A percentile compares a stretch with the other conserved stretches of the same genome.
phyloP scores from a whole-genome alignment of 2,888 invertebrate genomes.

The Nemapogon koenigi region DNA sequence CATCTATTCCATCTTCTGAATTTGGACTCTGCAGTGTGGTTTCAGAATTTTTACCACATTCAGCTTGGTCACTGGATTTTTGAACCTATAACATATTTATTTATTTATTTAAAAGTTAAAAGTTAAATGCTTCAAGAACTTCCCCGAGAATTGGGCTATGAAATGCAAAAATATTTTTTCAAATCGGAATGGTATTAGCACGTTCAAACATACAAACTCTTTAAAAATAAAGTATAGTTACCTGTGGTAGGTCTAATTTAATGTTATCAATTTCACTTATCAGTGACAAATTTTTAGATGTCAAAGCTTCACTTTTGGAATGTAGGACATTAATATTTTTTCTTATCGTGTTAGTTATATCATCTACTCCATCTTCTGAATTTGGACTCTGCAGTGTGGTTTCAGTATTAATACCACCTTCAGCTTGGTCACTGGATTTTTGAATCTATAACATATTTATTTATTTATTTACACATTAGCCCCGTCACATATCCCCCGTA shows the following conservation, averaged over 20 bases:
- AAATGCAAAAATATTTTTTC: background rate
- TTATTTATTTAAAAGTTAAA: too few relatives aligned
- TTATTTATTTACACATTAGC: too few relatives aligned
- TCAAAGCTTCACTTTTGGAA: slow-evolving; percentile 44
- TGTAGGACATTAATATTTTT: slow-evolving; percentile 35
- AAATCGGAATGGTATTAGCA: background rate
- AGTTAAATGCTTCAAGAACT: too few relatives aligned
- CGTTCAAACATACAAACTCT: too few relatives aligned
- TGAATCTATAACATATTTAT: too few relatives aligned
- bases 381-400: slow-evolving; percentile 29
- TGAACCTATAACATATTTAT: too few relatives aligned
- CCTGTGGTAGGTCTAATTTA: slow-evolving; percentile 17
- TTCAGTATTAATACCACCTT: slow-evolving; percentile 54
- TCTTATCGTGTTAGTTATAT: slow-evolving; percentile 39
- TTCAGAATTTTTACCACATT: slow-evolving; percentile 54
- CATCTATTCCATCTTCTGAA: slow-evolving; percentile 26
- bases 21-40: slow-evolving; percentile 29
- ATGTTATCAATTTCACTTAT: slow-evolving; percentile 47
- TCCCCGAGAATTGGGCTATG: too few relatives aligned
- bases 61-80: slow-evolving; percentile 43
- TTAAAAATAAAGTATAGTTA: background rate
- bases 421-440: slow-evolving; percentile 43
- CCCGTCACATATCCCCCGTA: too few relatives aligned
- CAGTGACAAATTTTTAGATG: slow-evolving; percentile 38
- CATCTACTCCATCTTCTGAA: slow-evolving; percentile 26